Evolutionary conservation across 30 jellyfish, hydroid and myxozoan species (phyloP).

Genomic region (Mastigias papua): DNA sequence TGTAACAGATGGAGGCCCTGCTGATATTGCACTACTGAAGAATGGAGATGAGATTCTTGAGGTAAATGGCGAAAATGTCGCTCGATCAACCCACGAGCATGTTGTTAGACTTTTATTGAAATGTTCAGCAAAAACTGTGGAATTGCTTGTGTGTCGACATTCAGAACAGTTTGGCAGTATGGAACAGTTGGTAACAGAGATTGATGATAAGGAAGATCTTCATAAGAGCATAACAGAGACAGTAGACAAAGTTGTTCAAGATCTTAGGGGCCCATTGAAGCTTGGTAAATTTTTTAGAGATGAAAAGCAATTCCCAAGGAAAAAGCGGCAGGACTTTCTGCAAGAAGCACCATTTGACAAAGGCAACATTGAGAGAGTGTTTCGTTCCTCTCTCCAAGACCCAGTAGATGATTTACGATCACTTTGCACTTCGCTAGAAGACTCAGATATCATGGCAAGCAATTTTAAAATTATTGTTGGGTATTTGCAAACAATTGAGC

Average conservation of each 20-base stretch:
- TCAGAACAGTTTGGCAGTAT: conserved; percentile 1
- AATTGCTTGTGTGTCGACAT: conserved; percentile 21
- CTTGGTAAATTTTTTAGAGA: conserved; percentile 35
- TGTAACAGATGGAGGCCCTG: conserved; percentile 82
- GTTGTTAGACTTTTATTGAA: conserved; percentile 77
- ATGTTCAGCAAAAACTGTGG: conserved; percentile 10
- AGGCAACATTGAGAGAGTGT: background rate
- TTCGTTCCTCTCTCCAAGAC: background rate
- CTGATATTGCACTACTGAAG: conserved; percentile 69
- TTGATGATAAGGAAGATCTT: conserved; percentile 40
- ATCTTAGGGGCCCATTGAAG: conserved; percentile 18
- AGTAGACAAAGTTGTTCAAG: conserved; percentile 62
- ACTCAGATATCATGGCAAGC: background rate
- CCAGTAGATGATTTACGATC: background rate
- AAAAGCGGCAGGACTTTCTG: background rate
- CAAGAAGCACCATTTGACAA: conserved; percentile 14
- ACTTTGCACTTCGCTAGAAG: background rate
- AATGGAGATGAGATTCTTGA: conserved; percentile 86
- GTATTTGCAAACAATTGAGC: conserved; percentile 79
- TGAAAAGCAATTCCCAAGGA: background rate
- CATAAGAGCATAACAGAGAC: conserved; percentile 49
- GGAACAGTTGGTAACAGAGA: background rate
- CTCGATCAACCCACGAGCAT: conserved; percentile 77
- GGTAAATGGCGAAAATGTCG: conserved; percentile 75
- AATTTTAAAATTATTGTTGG: conserved; percentile 55